Evolutionary conservation across 2,888 invertebrate species (phyloP).

Genomic region (Trichogramma dendrolimi): DNA sequence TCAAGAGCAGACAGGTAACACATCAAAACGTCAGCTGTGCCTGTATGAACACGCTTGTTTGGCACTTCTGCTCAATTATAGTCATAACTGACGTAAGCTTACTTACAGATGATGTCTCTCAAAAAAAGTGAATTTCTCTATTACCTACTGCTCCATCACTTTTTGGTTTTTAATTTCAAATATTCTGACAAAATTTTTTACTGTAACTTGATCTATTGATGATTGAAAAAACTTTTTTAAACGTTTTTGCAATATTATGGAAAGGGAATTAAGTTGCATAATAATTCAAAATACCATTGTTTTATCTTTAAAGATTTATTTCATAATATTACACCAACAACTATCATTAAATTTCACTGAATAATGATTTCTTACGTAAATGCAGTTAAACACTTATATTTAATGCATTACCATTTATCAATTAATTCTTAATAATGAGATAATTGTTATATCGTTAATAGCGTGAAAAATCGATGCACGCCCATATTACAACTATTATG

Average conservation of each 20-base stretch:
- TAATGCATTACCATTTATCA: constrained; percentile 46
- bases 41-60: too few relatives aligned
- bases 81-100: too few relatives aligned
- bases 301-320: constrained; percentile 51
- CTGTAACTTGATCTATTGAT: background rate
- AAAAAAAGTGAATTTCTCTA: too few relatives aligned
- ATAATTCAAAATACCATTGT: constrained; percentile 11
- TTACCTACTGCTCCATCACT: too few relatives aligned
- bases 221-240: background rate
- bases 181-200: background rate
- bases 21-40: too few relatives aligned
- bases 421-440: constrained; percentile 46
- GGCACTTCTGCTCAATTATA: too few relatives aligned
- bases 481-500: constrained; percentile 27
- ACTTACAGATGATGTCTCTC: too few relatives aligned
- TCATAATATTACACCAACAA: constrained; percentile 53
- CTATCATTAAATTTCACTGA: constrained; percentile 51
- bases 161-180: background rate
- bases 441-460: constrained; percentile 45
- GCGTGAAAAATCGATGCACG: constrained; percentile 46
- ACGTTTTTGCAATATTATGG: background rate
- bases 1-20: too few relatives aligned
- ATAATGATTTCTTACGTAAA: constrained; percentile 51
- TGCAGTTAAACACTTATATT: constrained; percentile 51
- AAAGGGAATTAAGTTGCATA: background rate